Conservation (phyloP, 2,888 invertebrate species). For the Iselma pallidipennis region DNA sequence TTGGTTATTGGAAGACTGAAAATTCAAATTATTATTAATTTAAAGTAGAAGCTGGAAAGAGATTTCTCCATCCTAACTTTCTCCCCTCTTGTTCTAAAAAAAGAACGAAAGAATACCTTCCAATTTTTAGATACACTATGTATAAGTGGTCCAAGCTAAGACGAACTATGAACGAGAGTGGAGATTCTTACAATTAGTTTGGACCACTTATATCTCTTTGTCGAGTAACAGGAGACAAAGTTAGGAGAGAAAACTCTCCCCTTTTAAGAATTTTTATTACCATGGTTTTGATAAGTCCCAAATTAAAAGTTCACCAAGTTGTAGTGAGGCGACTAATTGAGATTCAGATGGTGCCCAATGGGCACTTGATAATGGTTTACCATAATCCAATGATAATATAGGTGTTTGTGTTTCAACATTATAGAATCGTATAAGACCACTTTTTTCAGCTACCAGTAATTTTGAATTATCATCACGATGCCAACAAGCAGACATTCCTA, state of each 20-base stretch:
- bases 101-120: no score
- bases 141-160: no score
- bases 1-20: constrained; percentile 64
- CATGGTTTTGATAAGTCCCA: constrained; percentile 72
- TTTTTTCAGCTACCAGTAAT: constrained; percentile 74
- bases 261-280: no score
- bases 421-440: constrained; percentile 73
- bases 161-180: no score
- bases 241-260: no score
- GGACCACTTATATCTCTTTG: no score
- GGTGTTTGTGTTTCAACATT: constrained; percentile 69
- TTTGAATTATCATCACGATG: constrained; percentile 72
- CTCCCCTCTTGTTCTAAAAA: no score
- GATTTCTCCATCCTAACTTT: no score
- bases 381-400: constrained; percentile 68
- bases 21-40: constrained; percentile 16
- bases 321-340: constrained; percentile 65
- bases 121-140: no score
- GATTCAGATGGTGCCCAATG: constrained; percentile 72
- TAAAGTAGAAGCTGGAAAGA: no score
- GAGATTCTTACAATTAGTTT: no score
- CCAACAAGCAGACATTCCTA: constrained; percentile 66
- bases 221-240: no score
- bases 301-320: constrained; percentile 67
- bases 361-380: constrained; percentile 66